Percentiles rank a stretch among this genome's conserved stretches.
Evolutionary conservation across 2,888 invertebrate genomes (phyloP).

Genomic region (Apamea epomidion): DNA sequence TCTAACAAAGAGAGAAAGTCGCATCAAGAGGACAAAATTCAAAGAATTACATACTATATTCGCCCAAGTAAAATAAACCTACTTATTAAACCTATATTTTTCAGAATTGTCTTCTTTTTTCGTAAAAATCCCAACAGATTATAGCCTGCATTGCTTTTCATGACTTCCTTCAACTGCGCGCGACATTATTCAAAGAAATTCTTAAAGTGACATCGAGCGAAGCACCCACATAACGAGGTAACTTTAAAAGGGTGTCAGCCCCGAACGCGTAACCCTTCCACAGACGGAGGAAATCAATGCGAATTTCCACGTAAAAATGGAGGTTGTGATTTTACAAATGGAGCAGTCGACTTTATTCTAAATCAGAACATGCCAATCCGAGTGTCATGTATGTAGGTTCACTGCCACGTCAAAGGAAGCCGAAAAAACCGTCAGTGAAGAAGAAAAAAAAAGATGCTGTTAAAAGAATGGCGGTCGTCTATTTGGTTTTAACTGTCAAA

Average conservation of each 20-base stretch:
- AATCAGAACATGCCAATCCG: not conserved
- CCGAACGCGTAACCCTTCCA: not conserved
- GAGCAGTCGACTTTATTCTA: constrained; percentile 6
- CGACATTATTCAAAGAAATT: not conserved
- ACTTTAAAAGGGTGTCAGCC: constrained; percentile 19
- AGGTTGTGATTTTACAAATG: constrained; percentile 20
- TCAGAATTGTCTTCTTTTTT: not conserved
- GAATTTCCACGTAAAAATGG: constrained; percentile 9
- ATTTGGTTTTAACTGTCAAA: too few species aligned
- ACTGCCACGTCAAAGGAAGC: too few species aligned
- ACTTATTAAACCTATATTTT: not conserved
- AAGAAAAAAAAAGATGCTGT: too few species aligned
- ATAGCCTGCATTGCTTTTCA: not conserved
- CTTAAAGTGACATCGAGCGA: not conserved
- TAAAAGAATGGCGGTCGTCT: too few species aligned
- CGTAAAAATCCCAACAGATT: not conserved
- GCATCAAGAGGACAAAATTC: not conserved
- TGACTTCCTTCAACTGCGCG: too few species aligned
- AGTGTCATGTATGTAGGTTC: not conserved
- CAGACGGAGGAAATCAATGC: constrained; percentile 17
- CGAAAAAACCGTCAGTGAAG: too few species aligned
- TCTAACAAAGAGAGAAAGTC: not conserved
- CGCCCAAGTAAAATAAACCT: not conserved
- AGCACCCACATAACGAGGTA: constrained; percentile 3
- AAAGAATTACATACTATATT: not conserved